Percentiles rank a stretch among this genome's conserved stretches.
Evolutionary conservation across 2,113 vertebrate genomes (phyloP).

Genomic region (Triplophysa rosa): DNA sequence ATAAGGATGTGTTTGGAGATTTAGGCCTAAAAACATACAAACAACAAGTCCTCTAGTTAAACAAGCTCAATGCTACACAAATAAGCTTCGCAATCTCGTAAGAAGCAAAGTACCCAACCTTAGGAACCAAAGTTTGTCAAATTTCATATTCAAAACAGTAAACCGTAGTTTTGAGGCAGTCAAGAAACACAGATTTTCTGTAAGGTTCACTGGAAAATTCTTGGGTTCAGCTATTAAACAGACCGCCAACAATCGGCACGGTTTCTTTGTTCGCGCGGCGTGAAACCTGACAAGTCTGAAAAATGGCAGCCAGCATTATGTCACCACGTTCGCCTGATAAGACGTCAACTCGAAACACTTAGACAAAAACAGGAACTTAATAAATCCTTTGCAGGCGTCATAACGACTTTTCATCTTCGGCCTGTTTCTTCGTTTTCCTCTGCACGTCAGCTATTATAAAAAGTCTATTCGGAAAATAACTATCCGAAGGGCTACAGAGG

Average conservation of each 20-base stretch:
- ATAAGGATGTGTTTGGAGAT: not conserved
- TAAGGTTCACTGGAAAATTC: not conserved
- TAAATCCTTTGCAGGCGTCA: constrained; percentile 27
- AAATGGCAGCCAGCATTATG: constrained; percentile 46
- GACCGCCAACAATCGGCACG: not conserved
- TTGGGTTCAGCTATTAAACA: constrained; percentile 1
- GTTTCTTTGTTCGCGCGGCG: constrained; percentile 38
- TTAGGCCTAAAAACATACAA: not conserved
- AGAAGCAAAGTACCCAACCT: too few species aligned
- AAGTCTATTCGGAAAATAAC: constrained; percentile 6
- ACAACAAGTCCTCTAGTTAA: too few species aligned
- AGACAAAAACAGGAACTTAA: constrained; percentile 42
- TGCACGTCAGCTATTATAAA: constrained; percentile 39
- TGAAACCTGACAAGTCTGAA: constrained; percentile 39
- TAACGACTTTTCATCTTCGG: constrained; percentile 32
- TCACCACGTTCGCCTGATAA: constrained; percentile 56
- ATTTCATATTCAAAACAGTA: not conserved
- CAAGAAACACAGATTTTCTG: not conserved
- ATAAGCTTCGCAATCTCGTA: too few species aligned
- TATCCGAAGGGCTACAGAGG: not conserved
- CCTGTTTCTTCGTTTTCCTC: constrained; percentile 10
- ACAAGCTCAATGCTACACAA: too few species aligned
- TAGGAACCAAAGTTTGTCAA: too few species aligned
- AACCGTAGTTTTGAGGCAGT: not conserved
- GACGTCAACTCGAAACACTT: constrained; percentile 48